Conservation (phyloP, 2,888 invertebrate species). For the Plutella xylostella region DNA sequence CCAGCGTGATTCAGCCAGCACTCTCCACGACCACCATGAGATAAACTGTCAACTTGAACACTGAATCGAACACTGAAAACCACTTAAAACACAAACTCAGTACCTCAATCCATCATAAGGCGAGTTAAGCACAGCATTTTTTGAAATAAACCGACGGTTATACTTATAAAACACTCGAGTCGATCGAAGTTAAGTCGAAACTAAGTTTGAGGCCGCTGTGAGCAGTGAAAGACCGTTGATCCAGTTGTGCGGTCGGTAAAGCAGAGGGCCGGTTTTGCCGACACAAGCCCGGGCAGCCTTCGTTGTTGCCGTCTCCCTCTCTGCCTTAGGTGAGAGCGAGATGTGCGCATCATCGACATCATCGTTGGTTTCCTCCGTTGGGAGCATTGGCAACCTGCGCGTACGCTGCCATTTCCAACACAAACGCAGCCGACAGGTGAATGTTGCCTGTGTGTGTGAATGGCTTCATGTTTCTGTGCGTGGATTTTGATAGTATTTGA, state of each 20-base stretch:
- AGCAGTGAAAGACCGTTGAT: constrained; percentile 65
- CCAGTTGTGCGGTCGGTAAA: constrained; percentile 58
- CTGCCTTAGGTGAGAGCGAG: constrained; percentile 24
- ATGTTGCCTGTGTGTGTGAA: constrained; percentile 41
- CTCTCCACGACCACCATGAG: constrained; percentile 54
- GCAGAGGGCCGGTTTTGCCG: constrained; percentile 57
- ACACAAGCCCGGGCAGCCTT: constrained; percentile 26
- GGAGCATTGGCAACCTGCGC: constrained; percentile 59
- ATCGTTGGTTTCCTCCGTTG: constrained; percentile 29
- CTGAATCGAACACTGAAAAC: constrained; percentile 27
- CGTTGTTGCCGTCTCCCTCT: constrained; percentile 30
- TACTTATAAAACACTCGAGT: constrained; percentile 46
- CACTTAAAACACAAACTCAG: constrained; percentile 34
- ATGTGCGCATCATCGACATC: constrained; percentile 23
- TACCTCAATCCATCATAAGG: constrained; percentile 35
- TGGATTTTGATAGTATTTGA: constrained; percentile 47
- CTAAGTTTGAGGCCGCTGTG: constrained; percentile 59
- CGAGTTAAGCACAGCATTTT: constrained; percentile 49
- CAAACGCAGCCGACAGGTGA: constrained; percentile 58
- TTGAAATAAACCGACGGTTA: constrained; percentile 36
- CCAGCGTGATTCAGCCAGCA: constrained; percentile 57
- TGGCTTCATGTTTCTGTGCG: constrained; percentile 14
- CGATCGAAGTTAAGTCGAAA: constrained; percentile 57
- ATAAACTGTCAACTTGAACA: constrained; percentile 17
- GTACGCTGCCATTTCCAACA: constrained; percentile 48